A percentile compares a stretch with the other conserved stretches of the same genome.
phyloP scores from a whole-genome alignment of 30 jellyfish, hydroid and myxozoan species.

The Turritopsis rubra region DNA sequence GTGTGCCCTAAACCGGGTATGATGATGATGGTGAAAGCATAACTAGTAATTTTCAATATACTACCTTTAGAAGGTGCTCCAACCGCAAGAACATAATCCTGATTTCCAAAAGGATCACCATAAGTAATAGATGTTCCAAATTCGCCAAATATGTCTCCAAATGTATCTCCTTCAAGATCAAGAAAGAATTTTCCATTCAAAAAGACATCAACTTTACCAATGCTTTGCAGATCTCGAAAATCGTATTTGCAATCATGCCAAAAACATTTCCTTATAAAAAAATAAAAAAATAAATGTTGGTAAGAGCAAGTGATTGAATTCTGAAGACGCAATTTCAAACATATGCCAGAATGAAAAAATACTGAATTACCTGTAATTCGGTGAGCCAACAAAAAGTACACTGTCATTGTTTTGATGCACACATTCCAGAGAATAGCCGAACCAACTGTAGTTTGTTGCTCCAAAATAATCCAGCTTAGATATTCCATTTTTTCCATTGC shows the following conservation, averaged over 20 bases:
- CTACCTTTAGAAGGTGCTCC: slow-evolving; percentile 65
- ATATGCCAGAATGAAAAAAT: neutral
- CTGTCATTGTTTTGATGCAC: neutral
- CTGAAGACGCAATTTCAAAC: neutral
- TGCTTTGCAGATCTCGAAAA: slow-evolving; percentile 42
- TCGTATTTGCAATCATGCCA: slow-evolving; percentile 41
- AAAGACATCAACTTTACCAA: slow-evolving; percentile 46
- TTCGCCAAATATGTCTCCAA: slow-evolving; percentile 25
- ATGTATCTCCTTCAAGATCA: slow-evolving; percentile 40
- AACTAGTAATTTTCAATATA: no score
- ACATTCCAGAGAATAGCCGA: slow-evolving; percentile 51
- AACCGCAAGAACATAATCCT: slow-evolving; percentile 51
- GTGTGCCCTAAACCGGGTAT: no score
- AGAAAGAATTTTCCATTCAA: slow-evolving; percentile 5
- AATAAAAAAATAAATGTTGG: neutral
- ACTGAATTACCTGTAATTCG: slow-evolving; percentile 50
- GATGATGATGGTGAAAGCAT: no score
- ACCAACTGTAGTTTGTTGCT: slow-evolving; percentile 61
- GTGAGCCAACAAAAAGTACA: slow-evolving; percentile 56
- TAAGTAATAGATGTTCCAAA: slow-evolving; percentile 54
- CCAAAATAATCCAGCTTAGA: slow-evolving; percentile 32
- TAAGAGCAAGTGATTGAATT: no score
- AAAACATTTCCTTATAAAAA: slow-evolving; percentile 41
- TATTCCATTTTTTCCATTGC: slow-evolving; percentile 21
- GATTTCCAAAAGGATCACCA: slow-evolving; percentile 55